phyloP scores from a whole-genome alignment of 1,140 invertebrate genomes.

The Lucilia cuprina region DNA sequence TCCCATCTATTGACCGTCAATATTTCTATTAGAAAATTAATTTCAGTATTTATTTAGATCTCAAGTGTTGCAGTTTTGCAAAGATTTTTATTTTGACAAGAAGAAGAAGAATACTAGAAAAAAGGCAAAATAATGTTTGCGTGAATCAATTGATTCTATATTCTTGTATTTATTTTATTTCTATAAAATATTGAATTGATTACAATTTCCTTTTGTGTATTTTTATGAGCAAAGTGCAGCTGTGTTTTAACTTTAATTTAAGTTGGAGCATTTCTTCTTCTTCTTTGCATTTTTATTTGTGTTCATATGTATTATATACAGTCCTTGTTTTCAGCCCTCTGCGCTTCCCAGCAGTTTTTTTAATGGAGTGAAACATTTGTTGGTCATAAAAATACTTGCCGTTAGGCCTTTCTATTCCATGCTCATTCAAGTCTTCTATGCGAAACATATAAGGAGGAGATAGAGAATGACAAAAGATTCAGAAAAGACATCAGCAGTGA shows the following conservation, averaged over 20 bases:
- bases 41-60: not conserved
- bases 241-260: conserved; percentile 27
- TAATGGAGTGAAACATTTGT: not conserved
- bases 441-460: not conserved
- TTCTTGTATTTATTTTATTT: not conserved
- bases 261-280: not conserved
- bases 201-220: not conserved
- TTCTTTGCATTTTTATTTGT: not conserved
- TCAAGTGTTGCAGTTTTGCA: not conserved
- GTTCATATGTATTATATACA: not conserved
- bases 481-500: not conserved
- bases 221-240: conserved; percentile 23
- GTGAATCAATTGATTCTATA: not conserved
- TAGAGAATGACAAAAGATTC: not conserved
- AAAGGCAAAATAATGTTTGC: not conserved
- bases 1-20: not conserved
- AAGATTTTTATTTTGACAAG: not conserved
- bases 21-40: not conserved
- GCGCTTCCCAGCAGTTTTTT: not conserved
- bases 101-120: not conserved
- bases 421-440: not conserved
- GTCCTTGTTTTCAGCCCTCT: not conserved
- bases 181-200: conserved; percentile 22
- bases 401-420: not conserved
- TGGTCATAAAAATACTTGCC: not conserved